A percentile compares a stretch with the other conserved stretches of the same genome.
Conservation (phyloP, 2,113 vertebrate genomes). For the Columba livia region DNA sequence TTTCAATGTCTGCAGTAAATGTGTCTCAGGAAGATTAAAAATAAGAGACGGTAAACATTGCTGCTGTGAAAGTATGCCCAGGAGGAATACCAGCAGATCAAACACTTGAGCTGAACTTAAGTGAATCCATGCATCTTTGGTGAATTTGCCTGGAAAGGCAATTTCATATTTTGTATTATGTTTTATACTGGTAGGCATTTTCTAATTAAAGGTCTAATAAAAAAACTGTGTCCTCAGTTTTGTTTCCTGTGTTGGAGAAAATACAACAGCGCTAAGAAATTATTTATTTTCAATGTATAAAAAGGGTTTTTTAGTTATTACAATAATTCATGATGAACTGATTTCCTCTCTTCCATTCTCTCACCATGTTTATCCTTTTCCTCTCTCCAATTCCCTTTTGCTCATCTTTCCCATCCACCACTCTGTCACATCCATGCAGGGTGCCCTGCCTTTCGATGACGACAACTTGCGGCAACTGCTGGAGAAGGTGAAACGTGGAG, state of each 20-base stretch:
- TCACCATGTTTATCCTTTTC: not conserved
- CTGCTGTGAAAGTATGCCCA: slow-evolving; percentile 48
- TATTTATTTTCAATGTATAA: not conserved
- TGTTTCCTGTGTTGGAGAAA: not conserved
- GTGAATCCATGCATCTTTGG: slow-evolving; percentile 44
- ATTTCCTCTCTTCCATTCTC: not conserved
- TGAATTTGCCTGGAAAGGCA: slow-evolving; percentile 51
- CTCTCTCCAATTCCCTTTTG: not conserved
- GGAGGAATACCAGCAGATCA: slow-evolving; percentile 54
- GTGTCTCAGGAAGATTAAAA: slow-evolving; percentile 61
- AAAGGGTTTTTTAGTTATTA: not conserved
- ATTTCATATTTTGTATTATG: slow-evolving; percentile 7
- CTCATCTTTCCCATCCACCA: not conserved
- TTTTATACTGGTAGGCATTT: slow-evolving; percentile 4
- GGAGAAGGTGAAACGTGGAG: slow-evolving; percentile 90
- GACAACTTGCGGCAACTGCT: slow-evolving; percentile 91
- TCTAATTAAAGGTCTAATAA: slow-evolving; percentile 41
- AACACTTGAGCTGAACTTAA: slow-evolving; percentile 45
- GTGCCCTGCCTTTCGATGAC: slow-evolving; percentile 89
- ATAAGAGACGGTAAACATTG: slow-evolving; percentile 42
- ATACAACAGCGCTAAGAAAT: not conserved
- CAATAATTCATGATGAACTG: not conserved
- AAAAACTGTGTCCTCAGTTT: not conserved
- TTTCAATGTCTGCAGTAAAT: slow-evolving; percentile 50
- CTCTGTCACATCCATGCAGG: slow-evolving; percentile 46